These are phyloP conservation scores for Marmota flaviventris DNA, from an alignment of 2,113 vertebrate species.

Conservation along the genomic window DNA sequence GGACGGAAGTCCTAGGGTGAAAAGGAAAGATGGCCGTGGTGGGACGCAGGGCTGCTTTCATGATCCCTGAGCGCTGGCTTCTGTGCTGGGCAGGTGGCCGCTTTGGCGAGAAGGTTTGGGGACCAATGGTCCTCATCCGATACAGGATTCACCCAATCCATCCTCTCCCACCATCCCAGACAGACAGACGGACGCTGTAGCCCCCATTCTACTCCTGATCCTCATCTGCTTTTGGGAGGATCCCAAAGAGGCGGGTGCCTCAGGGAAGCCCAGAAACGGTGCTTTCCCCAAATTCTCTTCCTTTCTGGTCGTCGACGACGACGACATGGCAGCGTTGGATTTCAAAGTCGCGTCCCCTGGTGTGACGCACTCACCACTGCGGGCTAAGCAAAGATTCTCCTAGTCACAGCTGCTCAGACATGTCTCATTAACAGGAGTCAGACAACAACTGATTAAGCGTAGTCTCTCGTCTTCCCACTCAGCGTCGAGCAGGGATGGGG, in stretches of 20 bases:
- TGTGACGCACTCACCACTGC: not conserved
- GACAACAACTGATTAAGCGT: conserved; percentile 71
- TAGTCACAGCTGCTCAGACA: conserved; percentile 62
- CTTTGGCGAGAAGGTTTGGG: not conserved
- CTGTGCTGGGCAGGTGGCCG: too few relatives aligned
- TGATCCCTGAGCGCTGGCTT: accelerated
- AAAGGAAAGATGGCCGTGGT: not conserved
- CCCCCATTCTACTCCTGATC: not conserved
- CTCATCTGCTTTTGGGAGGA: not conserved
- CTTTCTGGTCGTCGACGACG: not conserved
- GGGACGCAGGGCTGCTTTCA: not conserved
- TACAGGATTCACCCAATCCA: not conserved
- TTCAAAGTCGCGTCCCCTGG: not conserved
- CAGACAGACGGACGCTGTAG: not conserved
- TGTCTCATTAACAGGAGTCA: conserved; percentile 65
- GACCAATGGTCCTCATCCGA: not conserved
- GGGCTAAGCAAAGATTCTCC: conserved; percentile 59
- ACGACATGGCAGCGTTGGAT: conserved; percentile 42
- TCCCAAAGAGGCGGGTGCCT: not conserved
- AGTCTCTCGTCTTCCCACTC: conserved; percentile 65
- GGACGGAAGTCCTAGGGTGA: not conserved
- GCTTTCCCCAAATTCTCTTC: not conserved
- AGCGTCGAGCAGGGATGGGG: not conserved
- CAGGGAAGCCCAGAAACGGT: not conserved
- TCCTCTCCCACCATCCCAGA: not conserved